Evolutionary conservation across 2,888 invertebrate species (phyloP), one percentile per base, ranked within the genome.

Genomic region (Chalcis sispes): DNA sequence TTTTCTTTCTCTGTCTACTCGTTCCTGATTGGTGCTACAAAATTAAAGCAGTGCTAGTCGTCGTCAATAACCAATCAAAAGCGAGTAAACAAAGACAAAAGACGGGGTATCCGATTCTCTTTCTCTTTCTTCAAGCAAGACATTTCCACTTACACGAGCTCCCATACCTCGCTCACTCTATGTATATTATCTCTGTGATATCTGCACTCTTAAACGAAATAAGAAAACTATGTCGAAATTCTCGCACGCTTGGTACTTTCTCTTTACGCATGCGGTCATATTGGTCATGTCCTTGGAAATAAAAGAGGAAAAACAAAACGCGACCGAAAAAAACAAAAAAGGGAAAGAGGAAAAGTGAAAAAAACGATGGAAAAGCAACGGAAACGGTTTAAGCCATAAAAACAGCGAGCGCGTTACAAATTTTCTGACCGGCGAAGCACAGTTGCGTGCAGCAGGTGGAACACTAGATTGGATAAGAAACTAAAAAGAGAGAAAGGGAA

Each of bases 401-500:
- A 78, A 64, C 66, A 72, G 72, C 58, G 76, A 64, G 64, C 71
- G 70, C 79, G 76, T 76, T 73, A 79, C 77, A 69, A 80, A 80
- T 81, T 79, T 82, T 81, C 79, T 66, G 79, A 54, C 71, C 72
- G 80, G 71, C 74, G 72, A 79, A 81, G 77, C 79, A 79, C 65
- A 75, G 79, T 79, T 72, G 80, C 79, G 79, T 79, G 82, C 81
- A 82, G 80, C 82, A 82, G 83, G 82, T 83, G 82, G 81, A 80
- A 78, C 78, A 81, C 76, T 80, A 84, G 82, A 85, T 85, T 84
- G 84, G 82, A 81, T 79, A 81, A 81, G 79, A 77, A 66, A 79
- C 72, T 61, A 72, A 42, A 77, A 42, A 61, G 32, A 56, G 23
- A 50, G 66, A 25, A 64, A 52, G 27, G 27, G 40, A 50, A 27